These are phyloP conservation scores for Poecilia latipinna DNA, from an alignment of 2,113 vertebrate species.

Conservation along the genomic window DNA sequence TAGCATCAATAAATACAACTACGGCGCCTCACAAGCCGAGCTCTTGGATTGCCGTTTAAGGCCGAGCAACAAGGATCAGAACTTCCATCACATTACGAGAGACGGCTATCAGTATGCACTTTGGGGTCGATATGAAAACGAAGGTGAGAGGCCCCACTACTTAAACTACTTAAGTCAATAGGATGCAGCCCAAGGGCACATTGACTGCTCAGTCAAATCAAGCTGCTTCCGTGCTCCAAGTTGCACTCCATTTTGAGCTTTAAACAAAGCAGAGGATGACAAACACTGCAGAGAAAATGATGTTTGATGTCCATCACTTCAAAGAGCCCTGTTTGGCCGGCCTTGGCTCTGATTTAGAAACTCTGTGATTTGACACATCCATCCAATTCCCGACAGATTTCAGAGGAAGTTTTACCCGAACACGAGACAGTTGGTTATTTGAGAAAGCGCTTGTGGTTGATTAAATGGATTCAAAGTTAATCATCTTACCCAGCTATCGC, in stretches of 20 bases:
- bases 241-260: slow-evolving; percentile 25
- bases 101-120: slow-evolving; percentile 23
- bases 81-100: slow-evolving; percentile 18
- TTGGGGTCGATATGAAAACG: slow-evolving; percentile 30
- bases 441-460: slow-evolving; percentile 63
- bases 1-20: slow-evolving; percentile 8
- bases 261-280: slow-evolving; percentile 29
- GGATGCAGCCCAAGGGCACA: slow-evolving; percentile 66
- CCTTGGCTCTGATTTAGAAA: slow-evolving; percentile 25
- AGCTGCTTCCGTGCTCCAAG: slow-evolving; percentile 32
- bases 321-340: slow-evolving; percentile 34
- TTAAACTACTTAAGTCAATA: slow-evolving; percentile 61
- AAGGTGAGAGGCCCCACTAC: slow-evolving; percentile 35
- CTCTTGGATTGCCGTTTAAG: slow-evolving; percentile 28
- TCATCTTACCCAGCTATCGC: slow-evolving; percentile 72
- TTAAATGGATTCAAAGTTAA: slow-evolving; percentile 79
- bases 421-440: slow-evolving; percentile 62
- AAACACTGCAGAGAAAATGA: slow-evolving; percentile 45
- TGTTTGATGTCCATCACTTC: slow-evolving; percentile 54
- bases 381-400: slow-evolving; percentile 46
- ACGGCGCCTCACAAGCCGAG: not conserved
- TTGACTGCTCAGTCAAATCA: slow-evolving; percentile 59
- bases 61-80: slow-evolving; percentile 21
- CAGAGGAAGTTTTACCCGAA: slow-evolving; percentile 52
- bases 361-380: slow-evolving; percentile 50